Evolutionary conservation across 2,797 vertebrate species (phyloP).

Genomic region (Nyctalus aviator): DNA sequence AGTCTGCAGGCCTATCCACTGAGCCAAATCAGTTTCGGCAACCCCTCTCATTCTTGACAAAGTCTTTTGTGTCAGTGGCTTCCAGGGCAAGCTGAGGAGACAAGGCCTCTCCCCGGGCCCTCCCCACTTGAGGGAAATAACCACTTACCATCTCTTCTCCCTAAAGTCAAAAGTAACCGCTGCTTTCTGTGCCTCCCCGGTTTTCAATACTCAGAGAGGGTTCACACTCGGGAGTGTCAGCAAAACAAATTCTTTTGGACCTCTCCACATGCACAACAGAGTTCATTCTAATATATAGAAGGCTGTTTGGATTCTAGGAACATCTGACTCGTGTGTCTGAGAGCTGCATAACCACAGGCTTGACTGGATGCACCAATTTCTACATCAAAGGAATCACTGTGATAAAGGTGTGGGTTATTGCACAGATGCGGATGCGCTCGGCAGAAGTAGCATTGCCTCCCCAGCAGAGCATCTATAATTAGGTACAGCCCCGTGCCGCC

Average conservation of each 20-base stretch:
- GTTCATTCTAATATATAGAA: conserved; percentile 31
- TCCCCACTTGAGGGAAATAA: background rate
- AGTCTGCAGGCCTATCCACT: too few species aligned
- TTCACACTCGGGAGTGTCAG: background rate
- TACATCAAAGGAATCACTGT: conserved; percentile 61
- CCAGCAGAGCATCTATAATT: background rate
- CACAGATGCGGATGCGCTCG: background rate
- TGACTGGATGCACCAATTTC: conserved; percentile 24
- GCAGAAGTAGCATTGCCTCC: background rate
- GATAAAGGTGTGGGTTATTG: conserved; percentile 31
- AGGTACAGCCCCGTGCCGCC: background rate
- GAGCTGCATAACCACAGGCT: conserved; percentile 51
- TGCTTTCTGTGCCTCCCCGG: background rate
- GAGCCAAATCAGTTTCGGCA: too few species aligned
- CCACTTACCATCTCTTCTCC: background rate
- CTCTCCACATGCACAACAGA: background rate
- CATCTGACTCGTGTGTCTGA: conserved; percentile 60
- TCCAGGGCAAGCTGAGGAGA: background rate
- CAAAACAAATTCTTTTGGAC: background rate
- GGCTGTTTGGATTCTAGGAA: conserved; percentile 60
- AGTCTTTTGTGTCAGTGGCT: background rate
- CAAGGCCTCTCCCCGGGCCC: background rate
- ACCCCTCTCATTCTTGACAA: background rate
- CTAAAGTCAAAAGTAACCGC: background rate
- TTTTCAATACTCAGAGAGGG: background rate